Evolutionary conservation across 1,140 invertebrate species (phyloP), one percentile per base, ranked within the genome.

Genomic region (Agrilus planipennis): DNA sequence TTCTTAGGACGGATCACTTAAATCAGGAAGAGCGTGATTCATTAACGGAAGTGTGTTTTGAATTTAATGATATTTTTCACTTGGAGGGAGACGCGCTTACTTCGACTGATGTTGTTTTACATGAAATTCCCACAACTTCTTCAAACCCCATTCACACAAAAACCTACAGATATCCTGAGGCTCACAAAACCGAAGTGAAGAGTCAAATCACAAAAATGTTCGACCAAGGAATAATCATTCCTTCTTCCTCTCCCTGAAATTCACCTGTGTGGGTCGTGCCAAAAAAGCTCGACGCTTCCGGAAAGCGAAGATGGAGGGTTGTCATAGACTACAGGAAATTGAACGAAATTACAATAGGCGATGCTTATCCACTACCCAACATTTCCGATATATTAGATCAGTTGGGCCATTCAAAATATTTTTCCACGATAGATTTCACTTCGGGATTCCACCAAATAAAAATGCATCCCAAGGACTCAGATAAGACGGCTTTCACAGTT

Each of bases 341-440:
- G 2, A 61, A 60, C 27, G 42, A 49, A 30, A 53, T 47, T 34
- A 58, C 54, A 1, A 48, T 52, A 5, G 40, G 30, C 5, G 53
- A 58, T 41, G 44, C 27, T 17, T 75, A 64, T 47, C 70, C 70
- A 4, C 46, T 76, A 10, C 71, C 69, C 5, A 50, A 62, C 14
- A 70, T 73, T 7, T 50, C 56, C 2, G 62, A 69, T 4, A 60
- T 60, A 17, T 32, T 63, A 30, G 59, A 70, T 41, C 46, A 57
- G 22, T 37, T 73, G 14, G 58, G 57, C 1, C 55, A 60, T 2
- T 46, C 53, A 19, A 56, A 53, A 41, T 65, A 60, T 41, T 72
- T 71, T 43, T 50, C 54, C 2, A 58, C 60, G 1, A 39, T 73
- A 4, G 70, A 75, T 49, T 38, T 70, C 7, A 15, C 35, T 2